Evolutionary conservation across 2,888 invertebrate genomes (phyloP).

Genomic region (Zelleria hepariella): DNA sequence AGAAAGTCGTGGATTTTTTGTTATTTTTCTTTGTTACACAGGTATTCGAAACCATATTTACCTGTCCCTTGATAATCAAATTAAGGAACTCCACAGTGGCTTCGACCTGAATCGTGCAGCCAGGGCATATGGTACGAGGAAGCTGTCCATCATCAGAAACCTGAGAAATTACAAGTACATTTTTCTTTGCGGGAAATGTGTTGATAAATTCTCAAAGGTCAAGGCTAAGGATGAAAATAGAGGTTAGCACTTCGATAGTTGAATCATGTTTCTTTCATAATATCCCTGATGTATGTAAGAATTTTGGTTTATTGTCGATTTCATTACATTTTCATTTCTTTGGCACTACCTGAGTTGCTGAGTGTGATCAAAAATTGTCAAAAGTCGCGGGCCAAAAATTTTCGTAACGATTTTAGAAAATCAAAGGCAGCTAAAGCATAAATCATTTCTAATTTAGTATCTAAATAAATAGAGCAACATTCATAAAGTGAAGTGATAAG

Average conservation of each 20-base stretch:
- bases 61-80: conserved; percentile 79
- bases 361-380: not conserved
- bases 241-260: not conserved
- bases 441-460: not conserved
- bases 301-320: not conserved
- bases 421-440: not conserved
- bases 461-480: not conserved
- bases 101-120: conserved; percentile 82
- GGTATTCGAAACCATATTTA: too few relatives aligned
- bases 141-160: conserved; percentile 78
- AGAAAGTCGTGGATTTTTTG: not conserved
- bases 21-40: too few relatives aligned
- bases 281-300: not conserved
- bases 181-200: not conserved
- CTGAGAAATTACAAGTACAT: conserved; percentile 46
- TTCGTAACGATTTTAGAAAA: not conserved
- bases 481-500: not conserved
- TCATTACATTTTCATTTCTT: not conserved
- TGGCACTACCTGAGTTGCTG: not conserved
- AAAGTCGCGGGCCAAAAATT: not conserved
- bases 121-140: conserved; percentile 81
- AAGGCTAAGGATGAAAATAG: not conserved
- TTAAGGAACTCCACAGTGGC: conserved; percentile 82
- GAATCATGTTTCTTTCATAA: not conserved
- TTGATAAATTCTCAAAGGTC: not conserved